Evolutionary conservation across 2,113 vertebrate species (phyloP).

Genomic region (Pica pica): DNA sequence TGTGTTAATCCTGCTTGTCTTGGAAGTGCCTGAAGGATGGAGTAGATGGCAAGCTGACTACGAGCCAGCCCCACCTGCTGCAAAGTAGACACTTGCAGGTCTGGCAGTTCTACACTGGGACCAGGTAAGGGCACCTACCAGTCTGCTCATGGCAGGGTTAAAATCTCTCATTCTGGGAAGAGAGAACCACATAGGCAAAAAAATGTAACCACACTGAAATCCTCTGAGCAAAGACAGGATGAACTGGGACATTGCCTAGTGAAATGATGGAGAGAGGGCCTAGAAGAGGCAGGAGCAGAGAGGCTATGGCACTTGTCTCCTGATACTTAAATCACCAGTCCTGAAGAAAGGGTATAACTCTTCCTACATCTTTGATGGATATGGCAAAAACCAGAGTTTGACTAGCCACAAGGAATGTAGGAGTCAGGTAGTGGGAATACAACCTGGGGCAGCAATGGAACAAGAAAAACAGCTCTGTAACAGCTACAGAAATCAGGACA

Average conservation of each 20-base stretch:
- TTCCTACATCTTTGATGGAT: background rate
- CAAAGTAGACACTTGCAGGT: background rate
- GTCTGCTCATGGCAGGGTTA: background rate
- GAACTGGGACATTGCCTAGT: background rate
- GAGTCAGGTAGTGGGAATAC: background rate
- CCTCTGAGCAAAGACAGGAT: background rate
- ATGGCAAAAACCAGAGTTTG: background rate
- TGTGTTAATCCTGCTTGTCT: background rate
- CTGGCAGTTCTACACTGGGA: background rate
- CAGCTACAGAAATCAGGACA: background rate
- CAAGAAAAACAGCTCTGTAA: background rate
- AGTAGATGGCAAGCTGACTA: background rate
- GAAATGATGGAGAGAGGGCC: background rate
- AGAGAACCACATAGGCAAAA: background rate
- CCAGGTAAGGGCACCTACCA: background rate
- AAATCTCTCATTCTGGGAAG: background rate
- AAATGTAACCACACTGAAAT: background rate
- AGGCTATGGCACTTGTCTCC: background rate
- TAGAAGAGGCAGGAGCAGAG: background rate
- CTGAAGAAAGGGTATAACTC: background rate
- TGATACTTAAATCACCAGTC: background rate
- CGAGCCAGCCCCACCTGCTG: background rate
- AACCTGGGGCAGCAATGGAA: background rate
- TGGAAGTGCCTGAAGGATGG: background rate
- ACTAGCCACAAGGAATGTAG: background rate